A percentile compares a stretch with the other conserved stretches of the same genome.
phyloP scores from a whole-genome alignment of 2,888 invertebrate species.

The Clistopyga incitator region DNA sequence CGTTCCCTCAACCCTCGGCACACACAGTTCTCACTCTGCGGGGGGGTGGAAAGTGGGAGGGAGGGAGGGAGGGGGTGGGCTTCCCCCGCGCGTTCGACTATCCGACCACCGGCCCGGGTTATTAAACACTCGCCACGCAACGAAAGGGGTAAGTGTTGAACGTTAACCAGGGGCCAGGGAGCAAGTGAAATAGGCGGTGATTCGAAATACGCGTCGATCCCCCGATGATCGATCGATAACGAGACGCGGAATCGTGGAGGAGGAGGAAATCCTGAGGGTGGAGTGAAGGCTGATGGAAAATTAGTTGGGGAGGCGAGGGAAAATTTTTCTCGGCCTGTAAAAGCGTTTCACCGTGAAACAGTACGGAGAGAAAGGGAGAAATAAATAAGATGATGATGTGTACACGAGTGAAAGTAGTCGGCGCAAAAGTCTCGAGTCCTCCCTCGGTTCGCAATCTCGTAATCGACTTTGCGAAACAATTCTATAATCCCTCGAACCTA shows the following conservation, averaged over 20 bases:
- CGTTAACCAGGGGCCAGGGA: slow-evolving; percentile 37
- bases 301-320: not conserved
- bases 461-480: slow-evolving; percentile 83
- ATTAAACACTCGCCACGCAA: slow-evolving; percentile 77
- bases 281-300: slow-evolving; percentile 13
- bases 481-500: slow-evolving; percentile 83
- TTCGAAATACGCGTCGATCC: slow-evolving; percentile 54
- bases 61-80: too few species aligned
- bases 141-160: slow-evolving; percentile 69
- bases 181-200: slow-evolving; percentile 43
- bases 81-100: slow-evolving; percentile 7
- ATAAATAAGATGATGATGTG: slow-evolving; percentile 2
- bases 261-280: not conserved
- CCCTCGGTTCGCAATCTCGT: slow-evolving; percentile 74
- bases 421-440: slow-evolving; percentile 10
- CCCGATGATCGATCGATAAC: slow-evolving; percentile 62
- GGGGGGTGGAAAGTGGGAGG: too few species aligned
- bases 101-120: slow-evolving; percentile 73
- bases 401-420: slow-evolving; percentile 15
- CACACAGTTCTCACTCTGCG: slow-evolving; percentile 17
- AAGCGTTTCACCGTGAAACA: slow-evolving; percentile 70
- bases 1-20: slow-evolving; percentile 52
- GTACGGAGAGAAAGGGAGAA: slow-evolving; percentile 4
- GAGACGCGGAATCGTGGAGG: slow-evolving; percentile 1
- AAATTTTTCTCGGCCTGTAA: not conserved